Percentiles rank a stretch among this genome's conserved stretches.
Conservation (phyloP, 2,113 vertebrate species). For the Tylochromis polylepis region DNA sequence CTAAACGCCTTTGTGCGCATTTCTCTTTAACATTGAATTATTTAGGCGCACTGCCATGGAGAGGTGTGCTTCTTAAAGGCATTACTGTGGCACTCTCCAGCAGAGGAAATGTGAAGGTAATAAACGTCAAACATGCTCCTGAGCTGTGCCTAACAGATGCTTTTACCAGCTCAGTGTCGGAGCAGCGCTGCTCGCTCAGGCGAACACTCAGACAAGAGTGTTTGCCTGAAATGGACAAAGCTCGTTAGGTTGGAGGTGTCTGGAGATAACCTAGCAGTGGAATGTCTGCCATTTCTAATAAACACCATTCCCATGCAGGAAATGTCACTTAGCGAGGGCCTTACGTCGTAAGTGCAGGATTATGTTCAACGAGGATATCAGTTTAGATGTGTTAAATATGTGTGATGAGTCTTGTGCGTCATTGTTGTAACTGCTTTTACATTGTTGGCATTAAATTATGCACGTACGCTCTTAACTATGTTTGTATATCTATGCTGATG, state of each 20-base stretch:
- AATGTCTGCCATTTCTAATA: conserved; percentile 74
- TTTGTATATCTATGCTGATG: not conserved
- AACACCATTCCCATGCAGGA: conserved; percentile 67
- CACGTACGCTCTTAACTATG: conserved; percentile 9
- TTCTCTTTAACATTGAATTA: conserved; percentile 76
- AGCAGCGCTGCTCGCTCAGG: conserved; percentile 65
- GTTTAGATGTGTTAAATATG: conserved; percentile 50
- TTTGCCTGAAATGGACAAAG: conserved; percentile 75
- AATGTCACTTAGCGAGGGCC: conserved; percentile 64
- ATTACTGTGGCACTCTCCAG: conserved; percentile 69
- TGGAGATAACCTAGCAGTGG: conserved; percentile 67
- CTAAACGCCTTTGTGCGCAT: conserved; percentile 67
- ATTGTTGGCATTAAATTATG: conserved; percentile 26
- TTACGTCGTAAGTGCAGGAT: conserved; percentile 42
- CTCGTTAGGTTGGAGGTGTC: conserved; percentile 78
- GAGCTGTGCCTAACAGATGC: conserved; percentile 77
- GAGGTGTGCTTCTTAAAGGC: conserved; percentile 67
- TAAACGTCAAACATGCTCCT: conserved; percentile 73
- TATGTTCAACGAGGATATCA: conserved; percentile 49
- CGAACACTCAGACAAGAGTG: conserved; percentile 63
- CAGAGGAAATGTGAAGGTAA: conserved; percentile 73
- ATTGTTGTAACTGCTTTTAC: conserved; percentile 7
- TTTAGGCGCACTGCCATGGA: conserved; percentile 76
- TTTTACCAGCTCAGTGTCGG: conserved; percentile 74
- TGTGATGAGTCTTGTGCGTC: not conserved